Evolutionary conservation across 1,140 invertebrate species (phyloP), one percentile per base, ranked within the genome.

Genomic region (Drosophila quadrilineata): DNA sequence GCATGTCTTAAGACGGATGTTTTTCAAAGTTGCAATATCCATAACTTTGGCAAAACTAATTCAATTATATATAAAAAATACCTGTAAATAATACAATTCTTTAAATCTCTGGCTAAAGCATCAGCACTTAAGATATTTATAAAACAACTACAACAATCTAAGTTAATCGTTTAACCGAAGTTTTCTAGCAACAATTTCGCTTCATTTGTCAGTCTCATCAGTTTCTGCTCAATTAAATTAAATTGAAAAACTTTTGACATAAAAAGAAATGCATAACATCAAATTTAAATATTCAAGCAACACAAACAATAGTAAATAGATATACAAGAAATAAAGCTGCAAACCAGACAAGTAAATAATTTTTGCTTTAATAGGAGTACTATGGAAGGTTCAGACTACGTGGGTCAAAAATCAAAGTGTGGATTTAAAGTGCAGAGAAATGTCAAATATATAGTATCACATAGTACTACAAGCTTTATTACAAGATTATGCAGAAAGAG

Each of bases 331-430:
- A 45, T 17, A 60, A 60, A 53, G 59, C 35, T 58, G 49, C 59
- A 62, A 62, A 64, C 60, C 54, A 79, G 71, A 70, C 50, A 71
- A 80, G 36, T 54, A 69, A 80, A 62, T 28, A 68, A 58, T 40
- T 59, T 77, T 58, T 14, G n/a, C n/a, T n/a, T n/a, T n/a, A n/a
- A n/a, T 28, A 19, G 14, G 41, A 35, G 8, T 6, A n/a, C n/a
- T n/a, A n/a, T n/a, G n/a, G n/a, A 24, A 29, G 50, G 59, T 43
- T 57, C 16, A 21, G 43, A 35, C 10, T 26, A 82, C 76, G 58
- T 76, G 43, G 64, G 79, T 85, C 57, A 58, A 60, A 53, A 64
- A 64, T 67, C 60, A 46, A 64, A 70, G 48, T n/a, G n/a, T n/a
- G n/a, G n/a, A n/a, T n/a, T n/a, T n/a, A n/a, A n/a, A n/a, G n/a